phyloP scores from a whole-genome alignment of 2,113 vertebrate genomes.

The Paedocypris sp. region DNA sequence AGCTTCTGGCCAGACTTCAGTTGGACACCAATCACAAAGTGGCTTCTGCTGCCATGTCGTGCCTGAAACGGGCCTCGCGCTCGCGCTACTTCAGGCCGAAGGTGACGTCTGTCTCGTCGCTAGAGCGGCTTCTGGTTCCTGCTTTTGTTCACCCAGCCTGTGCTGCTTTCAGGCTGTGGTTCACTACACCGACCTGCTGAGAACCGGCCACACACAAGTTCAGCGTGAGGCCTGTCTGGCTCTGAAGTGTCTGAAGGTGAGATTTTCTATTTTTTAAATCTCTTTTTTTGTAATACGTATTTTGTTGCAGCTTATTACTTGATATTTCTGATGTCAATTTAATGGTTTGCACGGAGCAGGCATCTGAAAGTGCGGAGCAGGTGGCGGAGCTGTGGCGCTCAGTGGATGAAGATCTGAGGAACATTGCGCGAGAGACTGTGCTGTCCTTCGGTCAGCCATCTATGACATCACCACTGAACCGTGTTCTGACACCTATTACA shows the following conservation, averaged over 20 bases:
- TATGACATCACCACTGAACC: no score
- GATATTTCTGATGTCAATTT: background rate
- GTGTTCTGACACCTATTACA: no score
- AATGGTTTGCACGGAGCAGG: slow-evolving; percentile 41
- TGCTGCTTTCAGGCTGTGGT: slow-evolving; percentile 73
- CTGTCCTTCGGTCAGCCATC: slow-evolving; percentile 68
- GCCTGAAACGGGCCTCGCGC: slow-evolving; percentile 55
- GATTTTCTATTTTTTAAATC: slow-evolving; percentile 24
- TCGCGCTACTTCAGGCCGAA: slow-evolving; percentile 67
- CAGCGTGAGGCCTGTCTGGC: slow-evolving; percentile 77
- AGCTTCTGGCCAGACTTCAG: slow-evolving; percentile 69
- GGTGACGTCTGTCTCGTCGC: slow-evolving; percentile 56
- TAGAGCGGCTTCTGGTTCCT: no score
- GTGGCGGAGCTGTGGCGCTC: slow-evolving; percentile 57
- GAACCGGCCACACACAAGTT: slow-evolving; percentile 44
- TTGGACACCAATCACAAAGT: slow-evolving; percentile 71
- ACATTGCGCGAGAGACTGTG: slow-evolving; percentile 53
- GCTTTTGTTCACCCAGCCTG: no score
- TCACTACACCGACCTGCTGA: slow-evolving; percentile 70
- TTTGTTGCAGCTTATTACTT: background rate
- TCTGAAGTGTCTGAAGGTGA: slow-evolving; percentile 78
- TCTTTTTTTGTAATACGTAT: background rate
- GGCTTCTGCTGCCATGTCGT: slow-evolving; percentile 58
- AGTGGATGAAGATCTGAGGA: slow-evolving; percentile 54
- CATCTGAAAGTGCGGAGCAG: slow-evolving; percentile 55